Conservation (phyloP, 2,113 vertebrate genomes). For the Hypanus sabinus region DNA sequence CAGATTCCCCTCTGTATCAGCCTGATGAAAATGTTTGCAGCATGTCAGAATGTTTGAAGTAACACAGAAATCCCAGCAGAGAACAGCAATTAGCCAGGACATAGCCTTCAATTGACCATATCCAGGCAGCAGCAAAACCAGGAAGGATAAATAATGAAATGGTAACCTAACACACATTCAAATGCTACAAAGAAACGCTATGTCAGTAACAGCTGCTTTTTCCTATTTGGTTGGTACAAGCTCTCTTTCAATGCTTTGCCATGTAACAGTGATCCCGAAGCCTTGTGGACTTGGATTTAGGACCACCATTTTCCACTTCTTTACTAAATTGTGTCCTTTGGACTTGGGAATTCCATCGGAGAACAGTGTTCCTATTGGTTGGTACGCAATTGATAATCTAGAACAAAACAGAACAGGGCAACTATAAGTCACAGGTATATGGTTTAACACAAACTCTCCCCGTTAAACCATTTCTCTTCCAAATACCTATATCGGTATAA, state of each 20-base stretch:
- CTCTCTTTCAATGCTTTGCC: neutral
- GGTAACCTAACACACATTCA: neutral
- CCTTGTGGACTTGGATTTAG: neutral
- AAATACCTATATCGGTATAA: neutral
- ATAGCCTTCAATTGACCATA: neutral
- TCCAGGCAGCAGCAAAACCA: neutral
- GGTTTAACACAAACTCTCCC: neutral
- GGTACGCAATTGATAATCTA: constrained; percentile 23
- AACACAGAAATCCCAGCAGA: neutral
- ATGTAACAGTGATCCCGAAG: neutral
- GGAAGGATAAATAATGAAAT: constrained; percentile 3
- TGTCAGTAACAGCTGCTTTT: neutral
- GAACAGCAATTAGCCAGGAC: neutral
- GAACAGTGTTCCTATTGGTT: neutral
- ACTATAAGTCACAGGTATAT: neutral
- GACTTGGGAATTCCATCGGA: neutral
- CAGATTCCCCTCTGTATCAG: too few relatives aligned
- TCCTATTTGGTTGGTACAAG: neutral
- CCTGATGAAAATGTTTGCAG: neutral
- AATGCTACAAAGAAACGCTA: neutral
- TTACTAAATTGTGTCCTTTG: neutral
- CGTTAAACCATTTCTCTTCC: neutral
- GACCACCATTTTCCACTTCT: neutral
- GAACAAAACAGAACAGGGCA: neutral
- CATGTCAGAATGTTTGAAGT: neutral